Evolutionary conservation across 2,888 invertebrate species (phyloP), one percentile per base, ranked within the genome.

Genomic region (Drosophila monieri): DNA sequence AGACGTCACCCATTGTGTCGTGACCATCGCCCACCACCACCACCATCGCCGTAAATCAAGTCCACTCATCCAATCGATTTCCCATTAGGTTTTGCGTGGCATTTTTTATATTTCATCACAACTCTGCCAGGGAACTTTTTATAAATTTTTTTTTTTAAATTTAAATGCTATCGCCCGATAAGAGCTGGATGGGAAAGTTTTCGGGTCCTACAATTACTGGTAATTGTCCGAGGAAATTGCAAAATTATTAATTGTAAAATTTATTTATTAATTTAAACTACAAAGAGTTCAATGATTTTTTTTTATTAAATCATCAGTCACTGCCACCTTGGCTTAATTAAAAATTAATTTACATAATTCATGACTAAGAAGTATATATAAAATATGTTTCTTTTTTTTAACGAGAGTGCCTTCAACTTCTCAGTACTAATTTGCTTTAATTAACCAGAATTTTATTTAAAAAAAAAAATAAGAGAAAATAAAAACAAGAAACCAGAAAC

Each of bases 11-110:
- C 15, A 15, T n/a, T 39, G 39, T 43, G n/a, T n/a, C 43, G 21
- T 43, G 12, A 21, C 18, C 43, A 41, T 14, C 8, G 5, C 5
- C 37, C 21, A 30, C 35, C 30, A 18, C 25, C 18, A 0, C 14
- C 15, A 35, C 54, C 56, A 35, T 52, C 53, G 25, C 44, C 49
- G 41, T 64, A 54, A 58, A 64, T 57, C 57, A 64, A 70, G 58
- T 43, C 46, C 53, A 49, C 54, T 35, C 41, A n/a, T 76, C 27
- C 60, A 73, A 80, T 80, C 79, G 80, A 80, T 80, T 80, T 80
- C 69, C 79, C 74, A 80, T 80, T 80, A 85, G 61, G 74, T 79
- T 85, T 76, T 66, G 77, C 85, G 43, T 79, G 69, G 64, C 60
- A 72, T 74, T 83, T 80, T 58, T 62, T 51, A 68, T 62, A 56